Evolutionary conservation across 2,113 vertebrate species (phyloP).

Genomic region (Epinephelus fuscoguttatus): DNA sequence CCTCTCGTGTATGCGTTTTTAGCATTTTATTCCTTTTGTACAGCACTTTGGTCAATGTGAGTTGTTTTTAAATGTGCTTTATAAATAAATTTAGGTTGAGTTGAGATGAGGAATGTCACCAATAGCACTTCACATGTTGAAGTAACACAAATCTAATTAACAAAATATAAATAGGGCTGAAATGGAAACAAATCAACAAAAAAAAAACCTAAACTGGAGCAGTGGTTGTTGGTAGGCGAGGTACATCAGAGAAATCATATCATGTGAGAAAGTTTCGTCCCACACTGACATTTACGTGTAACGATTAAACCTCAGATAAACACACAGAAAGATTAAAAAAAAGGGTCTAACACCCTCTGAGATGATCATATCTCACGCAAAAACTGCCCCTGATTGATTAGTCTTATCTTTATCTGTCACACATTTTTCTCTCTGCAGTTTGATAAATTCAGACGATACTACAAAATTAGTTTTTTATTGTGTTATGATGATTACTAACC

Average conservation of each 20-base stretch:
- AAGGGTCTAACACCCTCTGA: not conserved
- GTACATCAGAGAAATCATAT: not conserved
- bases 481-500: constrained; percentile 37
- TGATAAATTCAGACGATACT: not conserved
- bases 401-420: not conserved
- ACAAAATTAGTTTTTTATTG: not conserved
- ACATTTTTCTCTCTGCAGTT: not conserved
- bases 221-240: not conserved
- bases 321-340: not conserved
- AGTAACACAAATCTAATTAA: not conserved
- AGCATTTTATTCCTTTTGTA: no score
- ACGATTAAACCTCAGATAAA: not conserved
- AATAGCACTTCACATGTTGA: not conserved
- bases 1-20: no score
- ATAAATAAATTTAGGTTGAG: no score
- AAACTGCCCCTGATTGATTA: not conserved
- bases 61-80: no score
- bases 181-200: not conserved
- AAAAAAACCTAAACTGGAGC: not conserved
- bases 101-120: not conserved
- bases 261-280: no score
- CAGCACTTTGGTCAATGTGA: no score
- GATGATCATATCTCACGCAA: not conserved
- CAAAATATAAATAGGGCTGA: not conserved
- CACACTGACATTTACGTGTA: not conserved